Evolutionary conservation across 1,140 invertebrate genomes (phyloP).

Genomic region (Bombus breviceps): DNA sequence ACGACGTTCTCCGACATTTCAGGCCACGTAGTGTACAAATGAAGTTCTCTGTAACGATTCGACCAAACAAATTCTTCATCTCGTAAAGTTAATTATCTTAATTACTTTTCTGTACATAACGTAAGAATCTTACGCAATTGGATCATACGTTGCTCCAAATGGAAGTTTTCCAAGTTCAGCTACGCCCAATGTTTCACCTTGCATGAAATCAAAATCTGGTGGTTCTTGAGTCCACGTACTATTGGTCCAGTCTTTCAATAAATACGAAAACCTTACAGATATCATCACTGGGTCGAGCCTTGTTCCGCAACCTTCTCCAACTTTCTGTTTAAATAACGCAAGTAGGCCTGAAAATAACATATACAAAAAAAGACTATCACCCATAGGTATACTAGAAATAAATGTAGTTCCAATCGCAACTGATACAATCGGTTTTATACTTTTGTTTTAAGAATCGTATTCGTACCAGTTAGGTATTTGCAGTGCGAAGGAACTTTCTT

Average conservation of each 20-base stretch:
- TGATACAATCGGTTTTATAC: background rate
- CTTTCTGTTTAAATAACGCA: constrained; percentile 91
- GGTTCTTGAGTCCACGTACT: constrained; percentile 87
- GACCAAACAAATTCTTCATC: constrained; percentile 7
- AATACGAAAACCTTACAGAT: constrained; percentile 92
- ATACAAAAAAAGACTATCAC: constrained; percentile 14
- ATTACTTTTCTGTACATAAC: background rate
- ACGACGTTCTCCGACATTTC: constrained; percentile 92
- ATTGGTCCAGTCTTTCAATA: constrained; percentile 88
- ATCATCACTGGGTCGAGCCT: constrained; percentile 87
- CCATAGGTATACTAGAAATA: background rate
- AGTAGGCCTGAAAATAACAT: constrained; percentile 85
- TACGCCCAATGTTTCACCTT: constrained; percentile 84
- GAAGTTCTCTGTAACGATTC: constrained; percentile 86
- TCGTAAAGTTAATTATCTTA: background rate
- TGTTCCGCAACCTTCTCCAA: constrained; percentile 83
- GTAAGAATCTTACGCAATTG: constrained; percentile 83
- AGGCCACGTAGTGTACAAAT: constrained; percentile 94
- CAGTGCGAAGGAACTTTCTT: constrained; percentile 91
- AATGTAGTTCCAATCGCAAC: background rate
- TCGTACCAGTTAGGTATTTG: constrained; percentile 88
- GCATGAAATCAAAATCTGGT: constrained; percentile 88
- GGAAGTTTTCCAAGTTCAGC: constrained; percentile 87
- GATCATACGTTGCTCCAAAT: constrained; percentile 93
- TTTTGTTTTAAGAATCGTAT: constrained; percentile 14